phyloP scores from a whole-genome alignment of 2,797 vertebrate species.

The Mormyrops boulengeri region DNA sequence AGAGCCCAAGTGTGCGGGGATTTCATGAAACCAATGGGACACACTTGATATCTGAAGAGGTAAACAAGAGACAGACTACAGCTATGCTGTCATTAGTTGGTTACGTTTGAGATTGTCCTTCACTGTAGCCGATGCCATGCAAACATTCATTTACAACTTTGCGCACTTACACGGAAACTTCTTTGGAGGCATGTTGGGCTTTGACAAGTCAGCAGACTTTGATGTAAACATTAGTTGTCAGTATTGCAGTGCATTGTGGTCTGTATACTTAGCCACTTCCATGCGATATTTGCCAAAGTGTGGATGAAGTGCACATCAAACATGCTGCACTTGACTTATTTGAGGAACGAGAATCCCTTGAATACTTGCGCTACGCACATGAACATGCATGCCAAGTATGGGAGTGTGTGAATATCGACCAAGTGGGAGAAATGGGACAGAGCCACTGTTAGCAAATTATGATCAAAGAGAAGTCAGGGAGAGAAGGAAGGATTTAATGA shows the following conservation, averaged over 20 bases:
- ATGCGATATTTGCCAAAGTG: not conserved
- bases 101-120: not conserved
- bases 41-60: not conserved
- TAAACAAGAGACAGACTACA: not conserved
- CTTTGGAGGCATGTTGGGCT: not conserved
- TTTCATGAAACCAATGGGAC: not conserved
- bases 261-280: not conserved
- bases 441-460: not conserved
- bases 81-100: not conserved
- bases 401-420: not conserved
- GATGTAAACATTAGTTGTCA: not conserved
- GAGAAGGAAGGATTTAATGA: not conserved
- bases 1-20: not conserved
- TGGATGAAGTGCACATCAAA: not conserved
- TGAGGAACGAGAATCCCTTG: not conserved
- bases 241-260: not conserved
- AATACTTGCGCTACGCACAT: not conserved
- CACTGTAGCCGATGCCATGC: not conserved
- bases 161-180: not conserved
- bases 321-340: not conserved
- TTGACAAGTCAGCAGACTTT: not conserved
- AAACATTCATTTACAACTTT: not conserved
- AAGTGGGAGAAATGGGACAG: not conserved
- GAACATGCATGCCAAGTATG: not conserved
- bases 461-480: not conserved